Base-by-base conservation (phyloP, 92 coral and sea anemone genomes). In the Pocillopora grandis region DNA sequence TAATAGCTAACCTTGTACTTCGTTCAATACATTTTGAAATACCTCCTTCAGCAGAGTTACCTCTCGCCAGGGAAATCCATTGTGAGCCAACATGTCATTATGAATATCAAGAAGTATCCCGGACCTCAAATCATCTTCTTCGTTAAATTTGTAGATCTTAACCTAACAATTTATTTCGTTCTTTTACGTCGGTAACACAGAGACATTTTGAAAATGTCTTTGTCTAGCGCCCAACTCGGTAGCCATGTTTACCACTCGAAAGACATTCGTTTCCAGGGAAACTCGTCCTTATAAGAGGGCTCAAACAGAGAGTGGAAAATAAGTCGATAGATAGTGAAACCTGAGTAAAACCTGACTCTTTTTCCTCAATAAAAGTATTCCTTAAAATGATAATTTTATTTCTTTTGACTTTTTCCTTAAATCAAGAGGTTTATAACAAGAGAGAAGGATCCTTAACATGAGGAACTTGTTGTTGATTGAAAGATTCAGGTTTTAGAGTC, bases 61-160 rank as follows among this genome's bases (percentile, higher is more conserved):
- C 63, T 94, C 83, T 23, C 62, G 77, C 95, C 98, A 94, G 1
- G 95, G 89, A 82, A 94, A 86, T 21, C 98, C 98, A 33, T 85
- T 70, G 56, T 84, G 83, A 17, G 89, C 82, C 52, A 94, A 63
- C 67, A 84, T 74, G 23, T 91, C 90, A 52, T 90, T 84, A 62
- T 92, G 87, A 20, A 89, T 73, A 64, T 94, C 98, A 35, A 89
- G 75, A 64, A 94, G 70, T 84, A 89, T 82, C 42, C 92, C 92
- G 10, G 89, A 85, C 77, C 77, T 92, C 17, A 94, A 85, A 69
- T 94, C 98, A 77, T 94, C 93, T 58, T 94, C 95, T 79, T 87
- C 98, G 70, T 94, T 88, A 72, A 92, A 88, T 57, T 85, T 89
- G 73, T 52, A 94, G 93, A 9, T 75, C 62, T 73, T 76, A 71